These are phyloP conservation scores for Danio choprae DNA, from an alignment of 2,797 vertebrate species.

Conservation along the genomic window DNA sequence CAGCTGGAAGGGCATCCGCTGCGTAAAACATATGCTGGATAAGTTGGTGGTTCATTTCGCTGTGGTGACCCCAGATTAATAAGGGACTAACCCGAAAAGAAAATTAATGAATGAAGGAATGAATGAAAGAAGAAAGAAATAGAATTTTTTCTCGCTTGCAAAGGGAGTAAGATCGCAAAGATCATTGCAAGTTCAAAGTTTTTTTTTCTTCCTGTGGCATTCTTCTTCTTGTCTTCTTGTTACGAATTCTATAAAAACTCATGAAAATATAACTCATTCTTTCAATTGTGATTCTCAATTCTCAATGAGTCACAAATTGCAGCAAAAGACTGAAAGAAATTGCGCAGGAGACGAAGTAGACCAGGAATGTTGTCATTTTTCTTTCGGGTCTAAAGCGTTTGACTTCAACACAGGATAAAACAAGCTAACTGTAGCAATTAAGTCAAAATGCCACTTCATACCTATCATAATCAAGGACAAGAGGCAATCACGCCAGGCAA, in stretches of 20 bases:
- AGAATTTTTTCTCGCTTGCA: conserved; percentile 15
- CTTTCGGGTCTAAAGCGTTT: background rate
- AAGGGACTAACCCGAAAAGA: too few species aligned
- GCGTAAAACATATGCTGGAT: too few species aligned
- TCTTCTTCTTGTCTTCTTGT: conserved; percentile 1
- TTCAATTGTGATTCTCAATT: conserved; percentile 29
- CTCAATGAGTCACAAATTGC: background rate
- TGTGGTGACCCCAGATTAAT: too few species aligned
- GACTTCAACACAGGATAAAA: conserved; percentile 21
- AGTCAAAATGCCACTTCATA: conserved; percentile 44
- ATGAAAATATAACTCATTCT: conserved; percentile 12
- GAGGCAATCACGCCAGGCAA: conserved; percentile 22
- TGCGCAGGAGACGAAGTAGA: background rate
- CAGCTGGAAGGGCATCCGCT: too few species aligned
- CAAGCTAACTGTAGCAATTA: conserved; percentile 46
- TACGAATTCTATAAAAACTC: background rate
- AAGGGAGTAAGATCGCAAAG: conserved; percentile 4
- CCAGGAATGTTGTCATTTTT: background rate
- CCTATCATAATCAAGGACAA: conserved; percentile 49
- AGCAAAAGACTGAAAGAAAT: background rate
- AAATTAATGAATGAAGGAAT: too few species aligned
- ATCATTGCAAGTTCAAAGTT: background rate
- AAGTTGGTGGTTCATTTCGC: too few species aligned
- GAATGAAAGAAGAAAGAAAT: too few species aligned
- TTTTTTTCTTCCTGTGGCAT: conserved; percentile 18